Percentiles rank a stretch among this genome's conserved stretches.
Conservation (phyloP, 1,140 invertebrate genomes). For the Leptopilina boulardi region DNA sequence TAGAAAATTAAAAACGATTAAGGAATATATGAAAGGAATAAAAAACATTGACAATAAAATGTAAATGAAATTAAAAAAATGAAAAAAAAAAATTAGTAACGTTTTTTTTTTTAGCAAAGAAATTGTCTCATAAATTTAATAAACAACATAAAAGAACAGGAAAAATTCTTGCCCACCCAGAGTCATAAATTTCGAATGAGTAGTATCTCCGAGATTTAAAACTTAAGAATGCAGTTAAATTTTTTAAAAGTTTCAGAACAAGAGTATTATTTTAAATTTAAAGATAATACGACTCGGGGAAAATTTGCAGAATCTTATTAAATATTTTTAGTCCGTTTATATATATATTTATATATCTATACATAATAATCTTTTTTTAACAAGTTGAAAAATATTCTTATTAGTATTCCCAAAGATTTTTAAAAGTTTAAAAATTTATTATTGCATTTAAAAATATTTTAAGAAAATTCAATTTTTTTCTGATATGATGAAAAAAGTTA, state of each 20-base stretch:
- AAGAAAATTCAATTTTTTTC: too few species aligned
- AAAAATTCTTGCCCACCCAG: not conserved
- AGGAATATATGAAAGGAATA: not conserved
- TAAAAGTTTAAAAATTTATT: too few species aligned
- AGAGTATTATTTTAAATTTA: not conserved
- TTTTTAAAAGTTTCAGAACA: not conserved
- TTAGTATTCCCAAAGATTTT: too few species aligned
- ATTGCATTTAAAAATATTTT: too few species aligned
- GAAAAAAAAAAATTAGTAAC: not conserved
- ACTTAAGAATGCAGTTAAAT: constrained; percentile 10
- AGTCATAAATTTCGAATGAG: constrained; percentile 1
- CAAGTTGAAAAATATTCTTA: too few species aligned
- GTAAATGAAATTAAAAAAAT: not conserved
- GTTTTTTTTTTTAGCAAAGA: not conserved
- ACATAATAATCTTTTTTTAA: too few species aligned
- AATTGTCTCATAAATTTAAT: constrained; percentile 11
- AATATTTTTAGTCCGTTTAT: not conserved
- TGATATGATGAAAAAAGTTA: too few species aligned
- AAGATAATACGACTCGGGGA: not conserved
- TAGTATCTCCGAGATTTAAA: not conserved
- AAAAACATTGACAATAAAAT: not conserved
- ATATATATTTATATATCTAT: too few species aligned
- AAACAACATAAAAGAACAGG: not conserved
- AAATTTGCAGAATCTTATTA: not conserved
- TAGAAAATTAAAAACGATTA: too few species aligned